Evolutionary conservation across 2,888 invertebrate genomes (phyloP).

Genomic region (Empis livida): DNA sequence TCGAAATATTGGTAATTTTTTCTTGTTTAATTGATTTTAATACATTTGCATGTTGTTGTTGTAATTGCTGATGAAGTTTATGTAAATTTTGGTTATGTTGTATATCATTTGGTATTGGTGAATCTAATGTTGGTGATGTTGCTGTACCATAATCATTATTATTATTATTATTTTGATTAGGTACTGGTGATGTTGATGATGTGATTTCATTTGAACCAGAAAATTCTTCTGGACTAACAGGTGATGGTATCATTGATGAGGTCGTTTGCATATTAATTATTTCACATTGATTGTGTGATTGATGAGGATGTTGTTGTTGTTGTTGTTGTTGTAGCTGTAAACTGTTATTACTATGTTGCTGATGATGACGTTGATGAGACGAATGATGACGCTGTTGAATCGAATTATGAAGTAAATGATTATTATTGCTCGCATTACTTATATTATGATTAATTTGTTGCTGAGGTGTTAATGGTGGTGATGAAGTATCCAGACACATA

Average conservation of each 20-base stretch:
- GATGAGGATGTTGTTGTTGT: conserved; percentile 4
- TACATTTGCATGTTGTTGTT: conserved; percentile 12
- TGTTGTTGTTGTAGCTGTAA: neutral
- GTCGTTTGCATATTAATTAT: conserved; percentile 1
- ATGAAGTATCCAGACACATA: conserved; percentile 12
- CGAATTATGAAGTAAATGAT: conserved; percentile 6
- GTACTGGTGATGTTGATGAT: conserved; percentile 49
- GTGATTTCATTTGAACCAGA: conserved; percentile 51
- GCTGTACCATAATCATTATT: neutral
- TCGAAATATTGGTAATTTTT: too few species aligned
- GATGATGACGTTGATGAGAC: too few species aligned
- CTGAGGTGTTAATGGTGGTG: conserved; percentile 13
- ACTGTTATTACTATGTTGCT: neutral
- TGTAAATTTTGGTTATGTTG: conserved; percentile 7
- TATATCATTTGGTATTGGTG: neutral
- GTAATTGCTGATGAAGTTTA: conserved; percentile 13
- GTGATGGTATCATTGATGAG: conserved; percentile 1
- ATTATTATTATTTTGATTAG: conserved; percentile 12
- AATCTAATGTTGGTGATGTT: conserved; percentile 7
- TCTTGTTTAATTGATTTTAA: too few species aligned
- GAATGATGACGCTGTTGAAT: conserved; percentile 6
- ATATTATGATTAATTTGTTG: neutral
- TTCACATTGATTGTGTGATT: conserved; percentile 10
- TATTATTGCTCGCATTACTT: neutral
- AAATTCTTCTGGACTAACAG: conserved; percentile 36